Evolutionary conservation across 2,888 invertebrate genomes (phyloP).

Genomic region (Dynastes grantii): DNA sequence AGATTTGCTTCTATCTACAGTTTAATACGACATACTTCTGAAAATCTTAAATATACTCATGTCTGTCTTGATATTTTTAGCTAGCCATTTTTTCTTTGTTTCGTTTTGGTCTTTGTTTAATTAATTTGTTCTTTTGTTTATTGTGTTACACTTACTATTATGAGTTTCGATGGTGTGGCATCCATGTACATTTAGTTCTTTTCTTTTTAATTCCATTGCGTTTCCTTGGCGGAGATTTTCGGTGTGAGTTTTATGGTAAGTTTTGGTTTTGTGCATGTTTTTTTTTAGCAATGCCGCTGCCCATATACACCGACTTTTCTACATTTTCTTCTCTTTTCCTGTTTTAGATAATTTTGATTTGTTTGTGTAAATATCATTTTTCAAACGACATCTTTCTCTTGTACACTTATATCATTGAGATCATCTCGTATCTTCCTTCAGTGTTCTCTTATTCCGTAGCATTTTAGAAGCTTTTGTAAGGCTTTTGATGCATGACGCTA

Average conservation of each 20-base stretch:
- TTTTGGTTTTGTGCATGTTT: conserved; percentile 60
- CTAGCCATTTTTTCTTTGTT: neutral
- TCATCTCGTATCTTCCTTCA: neutral
- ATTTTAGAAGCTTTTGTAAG: neutral
- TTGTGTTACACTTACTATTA: conserved; percentile 5
- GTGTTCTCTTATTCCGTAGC: neutral
- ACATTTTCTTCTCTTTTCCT: conserved; percentile 61
- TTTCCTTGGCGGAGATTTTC: conserved; percentile 64
- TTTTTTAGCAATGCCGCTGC: conserved; percentile 26
- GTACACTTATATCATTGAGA: neutral
- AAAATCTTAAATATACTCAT: too few relatives aligned
- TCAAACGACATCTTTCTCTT: too few relatives aligned
- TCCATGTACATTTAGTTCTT: conserved; percentile 53
- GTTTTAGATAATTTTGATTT: conserved; percentile 20
- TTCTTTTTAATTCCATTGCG: conserved; percentile 64
- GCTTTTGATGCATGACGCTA: conserved; percentile 43
- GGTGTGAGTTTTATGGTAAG: conserved; percentile 63
- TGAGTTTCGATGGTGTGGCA: conserved; percentile 41
- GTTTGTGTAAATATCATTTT: conserved; percentile 12
- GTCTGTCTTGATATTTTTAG: too few relatives aligned
- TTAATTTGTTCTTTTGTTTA: conserved; percentile 25
- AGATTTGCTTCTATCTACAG: too few relatives aligned
- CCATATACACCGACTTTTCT: neutral
- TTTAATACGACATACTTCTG: too few relatives aligned
- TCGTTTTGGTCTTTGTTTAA: neutral